Evolutionary conservation across 2,113 vertebrate species (phyloP), one percentile per base, ranked within the genome.

Genomic region (Monopterus albus): DNA sequence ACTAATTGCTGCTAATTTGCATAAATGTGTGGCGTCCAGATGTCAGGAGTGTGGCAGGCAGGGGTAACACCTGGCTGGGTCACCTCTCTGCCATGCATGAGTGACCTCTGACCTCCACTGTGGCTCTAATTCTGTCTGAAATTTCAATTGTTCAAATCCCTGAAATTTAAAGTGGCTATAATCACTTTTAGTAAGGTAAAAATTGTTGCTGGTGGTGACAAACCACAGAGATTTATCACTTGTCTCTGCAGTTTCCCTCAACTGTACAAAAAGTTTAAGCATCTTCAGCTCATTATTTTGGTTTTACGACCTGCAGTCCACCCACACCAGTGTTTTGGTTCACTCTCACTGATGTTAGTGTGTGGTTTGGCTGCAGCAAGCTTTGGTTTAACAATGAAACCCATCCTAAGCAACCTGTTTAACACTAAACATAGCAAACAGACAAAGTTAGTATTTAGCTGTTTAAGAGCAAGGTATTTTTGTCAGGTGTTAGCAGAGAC

Each of bases 1-100:
- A 55, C 53, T 84, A 75, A 79, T 78, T 75, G 49, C 64, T 52
- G 10, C 49, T 72, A 47, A 81, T 83, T 84, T 74, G 58, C 79
- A 85, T 74, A 71, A 58, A 79, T 72, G 28, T 75, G 47, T 69
- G 64, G 23, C 28, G 51, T 81, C 73, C 79, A 81, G 68, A 78
- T 84, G 81, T 51, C 43, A 53, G 40, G 47, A 60, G 11, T 53
- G 45, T 58, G 59, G 65, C 51, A 47, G 53, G 25, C 36, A 17
- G 18, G 18, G 56, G 38, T 42, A 72, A 71, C 86, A 87, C 63
- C 84, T 83, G 85, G 49, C 31, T 23, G 15, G 13, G 51, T 45
- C 49, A 67, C 39, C 35, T 62, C 68, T 52, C 25, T 9, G 20
- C 26, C 42, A 8, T 36, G 36, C 57, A 42, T 31, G 49, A 21